Percentiles rank a stretch among this genome's conserved stretches.
phyloP scores from a whole-genome alignment of 1,140 invertebrate species.

The Monochamus saltuarius region DNA sequence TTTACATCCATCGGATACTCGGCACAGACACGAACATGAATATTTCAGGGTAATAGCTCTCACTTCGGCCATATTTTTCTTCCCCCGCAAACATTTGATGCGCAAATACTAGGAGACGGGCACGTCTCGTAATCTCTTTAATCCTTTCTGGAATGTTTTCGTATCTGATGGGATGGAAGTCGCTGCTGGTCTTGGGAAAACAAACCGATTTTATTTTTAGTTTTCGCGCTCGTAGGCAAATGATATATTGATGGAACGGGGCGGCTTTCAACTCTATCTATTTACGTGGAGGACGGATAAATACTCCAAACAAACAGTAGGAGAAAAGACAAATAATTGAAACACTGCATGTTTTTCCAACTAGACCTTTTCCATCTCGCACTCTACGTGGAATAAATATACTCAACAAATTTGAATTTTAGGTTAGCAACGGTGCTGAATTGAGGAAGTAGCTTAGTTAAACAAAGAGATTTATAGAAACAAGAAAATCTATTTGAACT shows the following conservation, averaged over 20 bases:
- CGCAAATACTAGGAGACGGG: conserved; percentile 16
- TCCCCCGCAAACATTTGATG: conserved; percentile 14
- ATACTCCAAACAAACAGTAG: background rate
- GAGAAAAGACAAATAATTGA: background rate
- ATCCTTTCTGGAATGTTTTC: conserved; percentile 19
- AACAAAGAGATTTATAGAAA: too few relatives aligned
- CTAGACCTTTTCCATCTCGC: too few relatives aligned
- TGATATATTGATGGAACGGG: background rate
- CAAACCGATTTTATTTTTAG: conserved; percentile 5
- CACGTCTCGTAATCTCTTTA: conserved; percentile 23
- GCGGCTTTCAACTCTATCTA: background rate
- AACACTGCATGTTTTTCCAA: background rate
- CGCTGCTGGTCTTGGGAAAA: conserved; percentile 4
- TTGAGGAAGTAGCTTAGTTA: too few relatives aligned
- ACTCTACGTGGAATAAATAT: too few relatives aligned
- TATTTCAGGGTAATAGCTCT: conserved; percentile 28
- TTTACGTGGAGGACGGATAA: background rate
- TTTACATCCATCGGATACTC: conserved; percentile 25
- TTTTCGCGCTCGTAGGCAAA: background rate
- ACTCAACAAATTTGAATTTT: too few relatives aligned
- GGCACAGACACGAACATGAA: conserved; percentile 30
- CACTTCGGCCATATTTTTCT: conserved; percentile 15
- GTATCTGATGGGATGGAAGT: conserved; percentile 4
- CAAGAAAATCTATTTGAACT: too few relatives aligned
- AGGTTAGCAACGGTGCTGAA: too few relatives aligned